Percentiles rank a stretch among this genome's conserved stretches.
These are phyloP conservation scores for Drosophila quadrilineata DNA, from an alignment of 1,140 invertebrate species.

Conservation along the genomic window DNA sequence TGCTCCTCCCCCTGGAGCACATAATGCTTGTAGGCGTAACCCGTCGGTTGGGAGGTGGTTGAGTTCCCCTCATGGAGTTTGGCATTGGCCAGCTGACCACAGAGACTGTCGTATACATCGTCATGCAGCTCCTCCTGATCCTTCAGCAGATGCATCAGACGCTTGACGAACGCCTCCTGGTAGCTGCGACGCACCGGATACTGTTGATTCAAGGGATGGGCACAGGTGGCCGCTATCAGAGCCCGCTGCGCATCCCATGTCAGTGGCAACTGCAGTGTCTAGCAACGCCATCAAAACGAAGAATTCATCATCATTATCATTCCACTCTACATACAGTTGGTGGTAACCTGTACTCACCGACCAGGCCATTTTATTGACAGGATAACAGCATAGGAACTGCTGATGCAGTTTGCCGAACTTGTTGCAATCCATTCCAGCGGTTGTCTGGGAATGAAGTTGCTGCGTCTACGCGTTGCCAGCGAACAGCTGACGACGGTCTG, in stretches of 20 bases:
- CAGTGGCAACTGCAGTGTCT: constrained; percentile 50
- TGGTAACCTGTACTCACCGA: constrained; percentile 57
- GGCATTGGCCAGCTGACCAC: constrained; percentile 28
- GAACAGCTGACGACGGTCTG: constrained; percentile 6
- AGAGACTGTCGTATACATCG: constrained; percentile 58
- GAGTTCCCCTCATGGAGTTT: not conserved
- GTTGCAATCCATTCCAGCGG: constrained; percentile 16
- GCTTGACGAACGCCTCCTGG: constrained; percentile 69
- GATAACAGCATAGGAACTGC: constrained; percentile 70
- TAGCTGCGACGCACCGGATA: constrained; percentile 64
- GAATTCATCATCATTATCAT: not conserved
- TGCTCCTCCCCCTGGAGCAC: constrained; percentile 28
- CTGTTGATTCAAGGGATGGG: constrained; percentile 47
- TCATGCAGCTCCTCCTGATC: constrained; percentile 68
- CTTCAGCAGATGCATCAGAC: constrained; percentile 54
- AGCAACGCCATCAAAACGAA: not conserved
- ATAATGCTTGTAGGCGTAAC: constrained; percentile 73
- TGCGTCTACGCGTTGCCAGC: not conserved
- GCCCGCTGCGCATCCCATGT: constrained; percentile 57
- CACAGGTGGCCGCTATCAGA: constrained; percentile 58
- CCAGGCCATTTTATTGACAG: constrained; percentile 65
- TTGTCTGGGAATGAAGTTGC: not conserved
- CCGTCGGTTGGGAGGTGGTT: not conserved
- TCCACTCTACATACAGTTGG: not conserved
- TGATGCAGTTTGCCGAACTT: constrained; percentile 56